Evolutionary conservation across 2,797 vertebrate species (phyloP), one percentile per base, ranked within the genome.

Genomic region (Huso huso): DNA sequence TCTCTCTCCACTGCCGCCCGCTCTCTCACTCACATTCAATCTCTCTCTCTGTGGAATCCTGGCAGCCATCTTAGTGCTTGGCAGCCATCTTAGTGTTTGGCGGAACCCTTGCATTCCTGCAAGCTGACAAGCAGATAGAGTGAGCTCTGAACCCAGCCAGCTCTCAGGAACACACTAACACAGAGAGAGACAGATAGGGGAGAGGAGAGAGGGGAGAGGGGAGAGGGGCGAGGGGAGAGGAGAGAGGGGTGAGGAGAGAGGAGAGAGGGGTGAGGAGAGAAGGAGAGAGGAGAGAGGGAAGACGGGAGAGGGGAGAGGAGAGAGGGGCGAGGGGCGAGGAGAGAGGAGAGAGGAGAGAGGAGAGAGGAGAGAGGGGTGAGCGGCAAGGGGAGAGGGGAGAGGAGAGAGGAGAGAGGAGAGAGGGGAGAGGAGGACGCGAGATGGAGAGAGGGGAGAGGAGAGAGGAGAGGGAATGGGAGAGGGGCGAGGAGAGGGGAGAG

Each of bases 51-150:
- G 82, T 80, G 81, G 84, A 90, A 87, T 91, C 85, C 90, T 93
- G 91, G 92, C 93, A 93, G 93, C 92, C 93, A 94, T 90, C 78
- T 96, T 95, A 93, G 89, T 81, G 87, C 89, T 94, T 96, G 94
- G 93, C 94, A 96, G 93, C 93, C 94, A 95, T 95, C 88, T 95
- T 95, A 95, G 81, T 81, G 88, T 89, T 37, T 90, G 91, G 90
- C 89, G 90, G 90, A 85, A 84, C 82, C 79, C 79, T 77, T 83
- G 78, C 86, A 89, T 91, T 90, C 90, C 88, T 87, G 86, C 82
- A 88, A 83, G 88, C 87, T 87, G 80, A 89, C 86, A 37, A 78
- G 83, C 84, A 69, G 49, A 57, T 6, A 7, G 15, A 66, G 6
- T 48, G 6, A 55, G 52, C n/a, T 9, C 52, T 55, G 52, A n/a